A percentile compares a stretch with the other conserved stretches of the same genome.
Evolutionary conservation across 2,113 vertebrate species (phyloP).

Genomic region (Orcinus orca): DNA sequence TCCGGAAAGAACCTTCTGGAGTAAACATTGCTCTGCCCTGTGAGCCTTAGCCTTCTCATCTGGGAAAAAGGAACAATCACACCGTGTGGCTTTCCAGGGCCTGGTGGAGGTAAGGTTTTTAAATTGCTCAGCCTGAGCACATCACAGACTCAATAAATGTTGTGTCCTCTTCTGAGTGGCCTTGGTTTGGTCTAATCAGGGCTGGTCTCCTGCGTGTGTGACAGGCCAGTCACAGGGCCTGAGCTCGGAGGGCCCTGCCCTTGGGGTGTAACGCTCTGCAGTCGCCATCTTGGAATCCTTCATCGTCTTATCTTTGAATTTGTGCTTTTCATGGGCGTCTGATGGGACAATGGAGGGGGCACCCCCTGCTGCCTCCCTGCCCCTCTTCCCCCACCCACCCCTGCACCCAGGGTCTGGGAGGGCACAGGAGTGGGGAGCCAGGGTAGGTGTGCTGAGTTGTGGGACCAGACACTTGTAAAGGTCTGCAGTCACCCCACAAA

Average conservation of each 20-base stretch:
- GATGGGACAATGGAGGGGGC: fast-evolving
- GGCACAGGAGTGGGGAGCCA: too few relatives aligned
- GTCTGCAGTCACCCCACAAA: not conserved
- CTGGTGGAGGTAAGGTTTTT: not conserved
- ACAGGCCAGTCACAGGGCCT: fast-evolving
- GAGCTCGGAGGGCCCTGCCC: not conserved
- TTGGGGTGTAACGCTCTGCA: not conserved
- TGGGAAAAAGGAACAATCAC: not conserved
- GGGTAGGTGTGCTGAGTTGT: not conserved
- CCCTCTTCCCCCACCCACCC: fast-evolving
- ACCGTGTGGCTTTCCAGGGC: not conserved
- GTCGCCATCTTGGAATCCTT: not conserved
- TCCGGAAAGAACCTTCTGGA: not conserved
- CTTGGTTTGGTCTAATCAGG: not conserved
- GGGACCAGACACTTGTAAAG: fast-evolving
- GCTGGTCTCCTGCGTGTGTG: not conserved
- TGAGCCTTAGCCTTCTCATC: fast-evolving
- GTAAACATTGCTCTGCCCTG: fast-evolving
- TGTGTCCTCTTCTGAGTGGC: not conserved
- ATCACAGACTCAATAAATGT: fast-evolving
- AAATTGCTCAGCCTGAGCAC: fast-evolving
- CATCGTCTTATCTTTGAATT: not conserved
- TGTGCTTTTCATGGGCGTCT: not conserved
- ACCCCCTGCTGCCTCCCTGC: not conserved
- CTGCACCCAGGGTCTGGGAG: too few relatives aligned